Evolutionary conservation across 2,888 invertebrate species (phyloP).

Genomic region (Drosophila monieri): DNA sequence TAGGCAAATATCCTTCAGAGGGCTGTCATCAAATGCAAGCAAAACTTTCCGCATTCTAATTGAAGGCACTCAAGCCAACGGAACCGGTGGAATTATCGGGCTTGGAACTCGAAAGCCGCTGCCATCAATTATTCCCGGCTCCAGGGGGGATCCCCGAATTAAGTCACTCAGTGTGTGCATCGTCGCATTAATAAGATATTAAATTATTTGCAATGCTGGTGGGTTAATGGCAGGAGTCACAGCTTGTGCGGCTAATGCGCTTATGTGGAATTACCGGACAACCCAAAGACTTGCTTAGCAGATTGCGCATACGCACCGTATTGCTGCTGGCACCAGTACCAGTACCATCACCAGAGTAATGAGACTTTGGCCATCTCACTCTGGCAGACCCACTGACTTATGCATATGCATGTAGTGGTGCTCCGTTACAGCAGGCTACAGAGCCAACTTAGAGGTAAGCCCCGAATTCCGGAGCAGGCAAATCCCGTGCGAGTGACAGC

Average conservation of each 20-base stretch:
- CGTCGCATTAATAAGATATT: conserved; percentile 42
- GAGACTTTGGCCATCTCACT: conserved; percentile 39
- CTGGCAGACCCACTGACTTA: conserved; percentile 28
- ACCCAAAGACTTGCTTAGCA: conserved; percentile 36
- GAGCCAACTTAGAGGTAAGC: conserved; percentile 7
- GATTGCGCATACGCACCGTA: conserved; percentile 50
- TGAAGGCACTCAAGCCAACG: conserved; percentile 8
- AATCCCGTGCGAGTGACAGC: conserved; percentile 37
- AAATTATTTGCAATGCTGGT: conserved; percentile 37
- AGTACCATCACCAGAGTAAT: conserved; percentile 14
- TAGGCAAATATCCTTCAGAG: conserved; percentile 10
- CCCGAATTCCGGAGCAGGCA: neutral
- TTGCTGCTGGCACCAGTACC: conserved; percentile 22
- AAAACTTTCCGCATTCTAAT: conserved; percentile 64
- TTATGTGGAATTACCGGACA: conserved; percentile 44
- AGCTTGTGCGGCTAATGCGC: conserved; percentile 41
- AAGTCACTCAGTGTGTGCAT: conserved; percentile 38
- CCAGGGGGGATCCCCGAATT: conserved; percentile 19
- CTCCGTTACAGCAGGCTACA: neutral
- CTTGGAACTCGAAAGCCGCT: conserved; percentile 1
- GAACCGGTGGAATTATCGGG: conserved; percentile 14
- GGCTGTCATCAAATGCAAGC: conserved; percentile 23
- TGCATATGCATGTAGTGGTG: conserved; percentile 60
- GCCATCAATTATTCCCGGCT: conserved; percentile 35
- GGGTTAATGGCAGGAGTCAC: conserved; percentile 46